A percentile compares a stretch with the other conserved stretches of the same genome.
Evolutionary conservation across 2,888 invertebrate genomes (phyloP).

Genomic region (Temnothorax rugatulus): DNA sequence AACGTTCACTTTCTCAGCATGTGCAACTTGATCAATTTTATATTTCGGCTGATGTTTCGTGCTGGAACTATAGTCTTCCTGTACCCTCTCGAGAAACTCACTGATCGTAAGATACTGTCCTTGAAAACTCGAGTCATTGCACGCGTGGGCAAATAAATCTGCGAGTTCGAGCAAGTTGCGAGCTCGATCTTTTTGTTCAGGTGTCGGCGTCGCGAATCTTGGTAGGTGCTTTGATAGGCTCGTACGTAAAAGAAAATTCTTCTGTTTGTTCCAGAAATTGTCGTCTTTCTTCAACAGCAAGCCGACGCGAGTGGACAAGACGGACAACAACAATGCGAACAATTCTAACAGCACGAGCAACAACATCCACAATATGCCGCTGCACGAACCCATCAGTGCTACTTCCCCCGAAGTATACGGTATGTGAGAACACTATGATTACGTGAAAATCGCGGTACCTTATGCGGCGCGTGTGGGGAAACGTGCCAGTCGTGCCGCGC

Average conservation of each 20-base stretch:
- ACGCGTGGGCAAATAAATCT: conserved; percentile 55
- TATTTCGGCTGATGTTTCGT: neutral
- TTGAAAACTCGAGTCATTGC: conserved; percentile 47
- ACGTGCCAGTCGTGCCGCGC: conserved; percentile 10
- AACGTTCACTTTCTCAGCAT: neutral
- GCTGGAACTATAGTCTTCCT: conserved; percentile 39
- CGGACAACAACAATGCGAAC: conserved; percentile 85
- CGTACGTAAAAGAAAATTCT: neutral
- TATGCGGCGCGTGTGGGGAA: conserved; percentile 1
- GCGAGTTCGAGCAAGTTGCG: conserved; percentile 28
- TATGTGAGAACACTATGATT: conserved; percentile 65
- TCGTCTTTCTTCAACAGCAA: conserved; percentile 83
- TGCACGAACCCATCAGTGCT: conserved; percentile 82
- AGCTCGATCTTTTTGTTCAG: neutral
- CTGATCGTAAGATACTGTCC: conserved; percentile 56
- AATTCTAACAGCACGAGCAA: conserved; percentile 81
- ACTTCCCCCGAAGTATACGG: conserved; percentile 81
- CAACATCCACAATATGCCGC: conserved; percentile 83
- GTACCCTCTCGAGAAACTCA: conserved; percentile 54
- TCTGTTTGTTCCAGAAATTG: conserved; percentile 80
- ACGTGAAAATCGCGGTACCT: conserved; percentile 33
- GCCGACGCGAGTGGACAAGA: conserved; percentile 83
- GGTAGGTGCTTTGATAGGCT: neutral
- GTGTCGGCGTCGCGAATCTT: conserved; percentile 5
- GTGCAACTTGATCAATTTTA: neutral